phyloP scores from a whole-genome alignment of 2,888 invertebrate species.

The Ormyrus rosae region DNA sequence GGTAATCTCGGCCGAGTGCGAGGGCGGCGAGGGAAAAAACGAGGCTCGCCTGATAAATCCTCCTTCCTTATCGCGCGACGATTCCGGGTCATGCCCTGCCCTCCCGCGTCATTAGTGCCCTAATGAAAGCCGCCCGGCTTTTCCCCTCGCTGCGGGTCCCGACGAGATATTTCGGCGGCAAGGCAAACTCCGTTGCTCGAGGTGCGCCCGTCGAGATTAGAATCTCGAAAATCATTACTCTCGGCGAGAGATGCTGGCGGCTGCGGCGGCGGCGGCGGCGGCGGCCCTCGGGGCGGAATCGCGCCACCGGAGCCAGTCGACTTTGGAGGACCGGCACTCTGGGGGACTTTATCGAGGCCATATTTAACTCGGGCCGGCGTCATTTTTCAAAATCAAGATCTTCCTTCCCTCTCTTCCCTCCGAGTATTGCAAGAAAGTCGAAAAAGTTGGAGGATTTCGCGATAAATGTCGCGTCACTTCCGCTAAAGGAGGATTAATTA shows the following conservation, averaged over 20 bases:
- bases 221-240: slow-evolving; percentile 71
- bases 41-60: slow-evolving; percentile 24
- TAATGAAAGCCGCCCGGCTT: slow-evolving; percentile 47
- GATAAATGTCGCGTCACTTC: no score
- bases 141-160: slow-evolving; percentile 14
- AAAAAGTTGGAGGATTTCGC: no score
- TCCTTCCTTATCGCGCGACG: slow-evolving; percentile 48
- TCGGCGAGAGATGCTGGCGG: slow-evolving; percentile 23
- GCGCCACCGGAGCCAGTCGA: background rate
- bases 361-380: slow-evolving; percentile 31
- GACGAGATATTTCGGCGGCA: slow-evolving; percentile 18
- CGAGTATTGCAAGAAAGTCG: no score
- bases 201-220: slow-evolving; percentile 65
- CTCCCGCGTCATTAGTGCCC: slow-evolving; percentile 47
- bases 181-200: slow-evolving; percentile 19
- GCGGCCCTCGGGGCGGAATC: background rate
- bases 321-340: background rate
- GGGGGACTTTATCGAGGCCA: slow-evolving; percentile 35
- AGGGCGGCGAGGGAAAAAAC: slow-evolving; percentile 6
- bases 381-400: slow-evolving; percentile 53
- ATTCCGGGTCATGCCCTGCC: slow-evolving; percentile 43
- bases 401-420: slow-evolving; percentile 7
- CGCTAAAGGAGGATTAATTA: slow-evolving; percentile 32
- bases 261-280: background rate
- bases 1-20: slow-evolving; percentile 34